Base-by-base conservation (phyloP, 2,888 invertebrate genomes). In the Marasmarcha lunaedactyla region DNA sequence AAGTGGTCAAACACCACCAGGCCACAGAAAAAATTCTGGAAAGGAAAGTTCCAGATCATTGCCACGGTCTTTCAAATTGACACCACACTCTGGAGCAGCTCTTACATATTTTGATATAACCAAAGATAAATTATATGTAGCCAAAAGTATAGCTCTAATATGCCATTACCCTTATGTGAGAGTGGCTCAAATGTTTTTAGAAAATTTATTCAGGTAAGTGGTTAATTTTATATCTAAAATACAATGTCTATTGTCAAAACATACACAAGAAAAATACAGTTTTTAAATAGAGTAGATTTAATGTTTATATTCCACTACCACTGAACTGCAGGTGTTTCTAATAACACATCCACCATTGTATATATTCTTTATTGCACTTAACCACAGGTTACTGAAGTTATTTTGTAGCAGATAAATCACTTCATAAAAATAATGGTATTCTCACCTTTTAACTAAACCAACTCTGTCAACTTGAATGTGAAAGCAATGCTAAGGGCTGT, bases 71-170 rank as follows among this genome's bases (percentile, higher is more conserved):
- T 95, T 95, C 63, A 95, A 95, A 77, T 85, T 95, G 44, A 87
- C 91, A 26, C 89, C 90, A 4, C 91, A 91, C 59, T 88, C 90
- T 12, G 88, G 89, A 43, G 90, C 92, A 6, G 92, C 93, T 44
- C 86, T 92, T 54, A 92, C 91, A 53, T 94, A 94, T 67, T 98
- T 95, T 77, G 97, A 98, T 78, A 90, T 94, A 60, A 88, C 91
- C 71, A 95, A 95, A 86, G 98, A 98, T 84, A 92, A 92, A 74
- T 87, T 99, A 48, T 95, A 90, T 84, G 98, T 97, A 62, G 93
- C 96, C 54, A 98, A 98, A 86, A 93, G 94, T 74, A 93, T 99
- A 69, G 93, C 93, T 50, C 87, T 98, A 47, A 90, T 98, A 57
- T 94, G 95, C 63, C 95, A 95, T 71, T 89, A 92, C 55, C 95